Conservation (phyloP, 2,888 invertebrate genomes). For the Harpalus rubripes region DNA sequence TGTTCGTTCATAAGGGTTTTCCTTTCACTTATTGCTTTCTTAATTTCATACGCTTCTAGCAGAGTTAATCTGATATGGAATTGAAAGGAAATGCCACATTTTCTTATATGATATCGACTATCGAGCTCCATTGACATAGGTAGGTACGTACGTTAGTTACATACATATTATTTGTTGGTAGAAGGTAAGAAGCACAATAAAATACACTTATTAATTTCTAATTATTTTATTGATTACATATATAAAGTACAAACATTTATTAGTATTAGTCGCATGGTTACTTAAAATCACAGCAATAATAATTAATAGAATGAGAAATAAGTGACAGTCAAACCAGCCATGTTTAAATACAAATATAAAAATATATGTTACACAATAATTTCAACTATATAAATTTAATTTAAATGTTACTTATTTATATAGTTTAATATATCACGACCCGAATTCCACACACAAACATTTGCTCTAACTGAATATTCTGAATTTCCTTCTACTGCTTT, state of each 20-base stretch:
- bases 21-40: too few relatives aligned
- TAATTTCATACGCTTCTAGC: too few relatives aligned
- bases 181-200: not conserved
- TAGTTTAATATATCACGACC: constrained; percentile 74
- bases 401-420: constrained; percentile 68
- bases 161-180: not conserved
- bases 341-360: not conserved
- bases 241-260: constrained; percentile 9
- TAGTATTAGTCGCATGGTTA: constrained; percentile 1
- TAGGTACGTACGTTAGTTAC: too few relatives aligned
- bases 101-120: too few relatives aligned
- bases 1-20: too few relatives aligned
- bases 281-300: constrained; percentile 28
- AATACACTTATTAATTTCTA: not conserved
- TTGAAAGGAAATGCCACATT: too few relatives aligned
- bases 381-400: not conserved
- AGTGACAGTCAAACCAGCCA: not conserved
- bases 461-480: constrained; percentile 72
- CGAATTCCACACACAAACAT: constrained; percentile 74
- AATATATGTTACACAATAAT: constrained; percentile 8
- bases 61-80: too few relatives aligned
- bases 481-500: constrained; percentile 71
- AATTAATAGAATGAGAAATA: not conserved
- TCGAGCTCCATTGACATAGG: too few relatives aligned
- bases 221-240: not conserved